phyloP scores from a whole-genome alignment of 1,140 invertebrate genomes.

The Tetraneura akinire region DNA sequence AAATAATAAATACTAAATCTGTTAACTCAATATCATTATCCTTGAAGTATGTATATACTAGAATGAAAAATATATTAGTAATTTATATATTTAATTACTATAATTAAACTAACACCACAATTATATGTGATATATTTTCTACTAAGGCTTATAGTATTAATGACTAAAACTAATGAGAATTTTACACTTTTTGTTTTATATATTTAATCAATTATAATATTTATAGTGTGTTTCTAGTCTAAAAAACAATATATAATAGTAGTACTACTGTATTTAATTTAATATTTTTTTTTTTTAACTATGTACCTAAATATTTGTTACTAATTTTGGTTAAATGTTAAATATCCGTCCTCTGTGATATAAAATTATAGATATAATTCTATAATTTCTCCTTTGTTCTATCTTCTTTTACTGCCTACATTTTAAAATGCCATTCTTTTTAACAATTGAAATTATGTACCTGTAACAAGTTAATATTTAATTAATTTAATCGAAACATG shows the following conservation, averaged over 20 bases:
- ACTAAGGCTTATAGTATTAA: conserved; percentile 34
- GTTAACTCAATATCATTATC: conserved; percentile 8
- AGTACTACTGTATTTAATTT: not conserved
- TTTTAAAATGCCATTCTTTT: not conserved
- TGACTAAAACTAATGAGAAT: not conserved
- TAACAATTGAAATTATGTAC: not conserved
- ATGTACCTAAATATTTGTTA: not conserved
- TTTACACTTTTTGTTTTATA: conserved; percentile 1
- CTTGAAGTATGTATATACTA: not conserved
- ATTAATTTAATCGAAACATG: conserved; percentile 9
- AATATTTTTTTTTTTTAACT: not conserved
- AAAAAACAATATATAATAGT: conserved; percentile 10
- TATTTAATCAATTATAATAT: not conserved
- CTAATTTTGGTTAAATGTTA: conserved; percentile 11
- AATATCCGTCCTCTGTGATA: not conserved
- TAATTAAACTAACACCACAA: conserved; percentile 22
- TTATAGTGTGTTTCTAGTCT: conserved; percentile 35
- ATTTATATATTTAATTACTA: not conserved
- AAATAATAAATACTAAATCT: not conserved
- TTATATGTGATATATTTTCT: conserved; percentile 30
- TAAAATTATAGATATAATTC: not conserved
- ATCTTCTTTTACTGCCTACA: not conserved
- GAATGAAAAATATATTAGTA: not conserved
- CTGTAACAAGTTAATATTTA: conserved; percentile 6
- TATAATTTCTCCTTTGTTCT: not conserved